Percentiles rank a stretch among this genome's conserved stretches.
Evolutionary conservation across 35 echinoderm and acorn worm species (phyloP).

Genomic region (Acanthaster planci): DNA sequence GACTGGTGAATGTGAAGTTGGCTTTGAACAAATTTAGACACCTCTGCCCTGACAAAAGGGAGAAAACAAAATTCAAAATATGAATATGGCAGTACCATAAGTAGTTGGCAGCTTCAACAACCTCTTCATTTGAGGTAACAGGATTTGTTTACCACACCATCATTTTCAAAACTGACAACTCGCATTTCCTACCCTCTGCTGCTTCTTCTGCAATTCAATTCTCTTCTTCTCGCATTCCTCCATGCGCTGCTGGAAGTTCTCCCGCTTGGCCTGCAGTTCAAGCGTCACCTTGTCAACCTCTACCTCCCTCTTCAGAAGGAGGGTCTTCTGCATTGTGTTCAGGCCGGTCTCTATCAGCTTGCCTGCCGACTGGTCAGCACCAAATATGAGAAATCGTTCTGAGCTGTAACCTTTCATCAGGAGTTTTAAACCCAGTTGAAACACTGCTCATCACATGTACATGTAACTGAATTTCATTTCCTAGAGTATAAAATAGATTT

Average conservation of each 20-base stretch:
- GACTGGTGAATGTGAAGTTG: too few relatives aligned
- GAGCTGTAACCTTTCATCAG: too few relatives aligned
- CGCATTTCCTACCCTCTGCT: conserved; percentile 66
- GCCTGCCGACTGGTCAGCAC: conserved; percentile 92
- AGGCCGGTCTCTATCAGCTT: conserved; percentile 98
- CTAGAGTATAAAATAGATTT: too few relatives aligned
- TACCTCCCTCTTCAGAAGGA: conserved; percentile 88
- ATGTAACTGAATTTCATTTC: too few relatives aligned
- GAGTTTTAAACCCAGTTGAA: too few relatives aligned
- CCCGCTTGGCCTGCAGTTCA: conserved; percentile 74
- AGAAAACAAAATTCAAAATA: too few relatives aligned
- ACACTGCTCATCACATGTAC: too few relatives aligned
- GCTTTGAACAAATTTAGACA: too few relatives aligned
- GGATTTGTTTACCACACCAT: not conserved
- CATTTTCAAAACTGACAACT: not conserved
- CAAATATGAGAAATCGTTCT: too few relatives aligned
- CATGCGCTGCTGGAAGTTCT: conserved; percentile 86
- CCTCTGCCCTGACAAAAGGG: too few relatives aligned
- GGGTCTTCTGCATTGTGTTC: conserved; percentile 92
- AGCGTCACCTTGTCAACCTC: conserved; percentile 81
- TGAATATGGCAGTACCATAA: too few relatives aligned
- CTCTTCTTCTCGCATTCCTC: conserved; percentile 85
- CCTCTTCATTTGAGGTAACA: not conserved
- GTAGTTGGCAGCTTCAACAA: too few relatives aligned
- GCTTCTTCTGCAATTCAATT: conserved; percentile 85